Base-by-base conservation (phyloP, 1,140 invertebrate species). In the Ganaspis sp. region DNA sequence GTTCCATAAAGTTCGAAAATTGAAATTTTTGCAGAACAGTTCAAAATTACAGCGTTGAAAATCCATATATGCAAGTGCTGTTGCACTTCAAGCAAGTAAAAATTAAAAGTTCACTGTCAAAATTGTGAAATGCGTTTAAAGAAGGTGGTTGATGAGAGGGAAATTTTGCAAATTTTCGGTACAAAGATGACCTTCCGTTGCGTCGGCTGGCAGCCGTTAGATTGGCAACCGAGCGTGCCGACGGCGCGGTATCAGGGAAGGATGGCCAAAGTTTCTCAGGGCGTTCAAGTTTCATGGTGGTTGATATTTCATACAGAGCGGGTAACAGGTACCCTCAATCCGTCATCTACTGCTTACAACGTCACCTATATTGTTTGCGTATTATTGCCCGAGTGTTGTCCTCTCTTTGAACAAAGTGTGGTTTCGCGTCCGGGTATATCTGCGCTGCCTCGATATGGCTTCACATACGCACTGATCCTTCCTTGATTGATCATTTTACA, bases 241-340 rank as follows among this genome's bases (percentile, higher is more conserved):
- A 78, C 29, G 69, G 70, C 75, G 70, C 77, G 72, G 77, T 42
- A 6, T 45, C 69, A 74, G 77, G 72, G 70, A 75, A 83, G 76
- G 71, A 86, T 82, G 82, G 69, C 77, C 83, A 37, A 88, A 88
- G 89, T 90, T 91, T 91, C 90, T 91, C 90, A 91, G 90, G 90
- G 79, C 79, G 88, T 90, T 91, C 90, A 81, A 87, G 84, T 91
- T 91, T 91, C 90, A 90, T 81, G 87, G 86, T 90, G 89, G 87
- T 91, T 91, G 90, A 91, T 91, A 91, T 91, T 91, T 90, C 90
- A 91, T 91, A 91, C 90, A 90, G 83, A 89, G 83, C 77, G 82
- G 77, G 84, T 86, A 87, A 88, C 82, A 82, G 79, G 85, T 86
- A 86, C 82, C 85, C 83, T 80, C 83, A 84, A 87, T 80, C 73